phyloP scores from a whole-genome alignment of 2,113 vertebrate species.

The Amazona guildingii region DNA sequence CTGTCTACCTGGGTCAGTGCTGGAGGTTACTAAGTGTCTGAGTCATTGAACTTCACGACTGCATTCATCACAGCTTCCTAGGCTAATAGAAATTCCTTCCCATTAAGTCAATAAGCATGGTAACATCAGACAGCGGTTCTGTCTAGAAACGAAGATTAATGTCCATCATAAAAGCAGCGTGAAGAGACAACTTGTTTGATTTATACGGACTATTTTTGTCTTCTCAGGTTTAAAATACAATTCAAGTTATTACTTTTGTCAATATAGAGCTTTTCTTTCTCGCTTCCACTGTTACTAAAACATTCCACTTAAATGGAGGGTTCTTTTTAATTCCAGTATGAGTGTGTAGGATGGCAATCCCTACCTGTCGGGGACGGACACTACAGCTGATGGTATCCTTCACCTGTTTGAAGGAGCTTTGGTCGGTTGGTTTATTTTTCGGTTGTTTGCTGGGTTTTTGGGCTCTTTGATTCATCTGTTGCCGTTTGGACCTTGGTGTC shows the following conservation, averaged over 20 bases:
- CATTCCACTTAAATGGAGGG: background rate
- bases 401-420: background rate
- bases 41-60: slow-evolving; percentile 71
- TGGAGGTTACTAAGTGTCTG: slow-evolving; percentile 61
- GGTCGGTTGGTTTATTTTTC: background rate
- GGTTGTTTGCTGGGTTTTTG: background rate
- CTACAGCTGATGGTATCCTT: background rate
- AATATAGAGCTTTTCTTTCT: background rate
- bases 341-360: background rate
- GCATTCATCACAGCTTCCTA: slow-evolving; percentile 68
- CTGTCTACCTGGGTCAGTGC: slow-evolving; percentile 50
- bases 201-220: slow-evolving; percentile 53
- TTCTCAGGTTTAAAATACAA: slow-evolving; percentile 43
- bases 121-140: slow-evolving; percentile 67
- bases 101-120: slow-evolving; percentile 71
- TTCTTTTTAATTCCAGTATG: background rate
- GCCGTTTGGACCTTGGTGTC: background rate
- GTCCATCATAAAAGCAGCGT: slow-evolving; percentile 64
- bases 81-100: slow-evolving; percentile 69
- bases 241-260: slow-evolving; percentile 2
- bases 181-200: slow-evolving; percentile 59
- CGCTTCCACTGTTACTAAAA: background rate
- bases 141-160: slow-evolving; percentile 64
- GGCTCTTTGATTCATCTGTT: background rate
- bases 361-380: background rate